Base-by-base conservation (phyloP, 64 coral and sea anemone genomes). In the Orbicella faveolata region DNA sequence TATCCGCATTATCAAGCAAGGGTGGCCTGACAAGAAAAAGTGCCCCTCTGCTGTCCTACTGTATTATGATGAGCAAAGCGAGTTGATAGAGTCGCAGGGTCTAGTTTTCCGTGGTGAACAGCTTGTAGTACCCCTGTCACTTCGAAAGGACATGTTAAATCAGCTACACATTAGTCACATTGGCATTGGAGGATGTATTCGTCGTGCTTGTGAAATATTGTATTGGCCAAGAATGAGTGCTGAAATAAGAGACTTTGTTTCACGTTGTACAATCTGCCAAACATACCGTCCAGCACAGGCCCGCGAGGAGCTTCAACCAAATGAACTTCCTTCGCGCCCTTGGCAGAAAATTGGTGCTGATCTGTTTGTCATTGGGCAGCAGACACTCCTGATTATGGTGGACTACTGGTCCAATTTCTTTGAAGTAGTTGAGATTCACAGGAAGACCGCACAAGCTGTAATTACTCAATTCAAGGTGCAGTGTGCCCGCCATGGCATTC, bases 351-450 rank as follows among this genome's bases (percentile, higher is more conserved):
- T 91, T 76, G 52, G 20, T 30, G 64, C 52, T 34, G 80, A 75
- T 59, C 81, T 91, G 44, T 91, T 83, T 83, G 23, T 75, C 25
- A 41, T 91, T 87, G 44, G 44, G 44, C 44, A 48, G 44, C 44
- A 48, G 44, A 48, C 44, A 48, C 5, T 48, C 44, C 44, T 48
- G 44, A 6, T 5, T 48, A 48, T 48, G 44, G 7, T 48, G 44
- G 44, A 48, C 5, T 87, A 87, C 90, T 87, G 63, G 76, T 78
- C 73, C 37, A 87, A 74, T 44, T 88, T 88, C 91, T 93, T 88
- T 81, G 84, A 93, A 52, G 84, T 82, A 18, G 83, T 73, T 53
- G 76, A 93, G 64, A 80, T 88, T 23, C 33, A 59, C 75, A 87
- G 51, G 59, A 93, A 64, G 63, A 88, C 64, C 63, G 72, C 90